Base-by-base conservation (phyloP, 2,797 vertebrate genomes). In the Peromyscus aztecus region DNA sequence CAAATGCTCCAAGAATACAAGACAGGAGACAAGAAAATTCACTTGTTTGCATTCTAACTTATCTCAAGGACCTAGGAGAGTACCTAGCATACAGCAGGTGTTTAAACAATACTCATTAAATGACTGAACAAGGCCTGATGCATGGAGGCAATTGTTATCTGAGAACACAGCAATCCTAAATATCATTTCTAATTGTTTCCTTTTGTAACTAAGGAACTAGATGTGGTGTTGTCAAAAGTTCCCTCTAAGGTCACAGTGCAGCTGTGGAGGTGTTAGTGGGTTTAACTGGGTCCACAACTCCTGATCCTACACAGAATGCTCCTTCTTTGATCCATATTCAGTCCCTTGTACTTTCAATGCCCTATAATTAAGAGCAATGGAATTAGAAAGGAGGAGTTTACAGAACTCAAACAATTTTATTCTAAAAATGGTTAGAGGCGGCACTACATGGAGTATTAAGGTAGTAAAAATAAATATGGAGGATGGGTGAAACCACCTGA, bases 391-490 rank as follows among this genome's bases (percentile, higher is more conserved):
- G 11, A 93, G 43, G 40, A 73, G 43, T 89, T 96, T 93, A 94
- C 7, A 91, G 40, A 80, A 75, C 75, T 80, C 82, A 67, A 93
- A 86, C 37, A 89, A 78, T 84, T 94, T 91, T 21, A 83, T 75
- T 90, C 88, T 95, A 65, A 94, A 96, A 87, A 95, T 92, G 67
- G 67, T 89, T 67, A 91, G 86, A 90, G 92, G 81, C 89, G 94
- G 96, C 78, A 93, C 61, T 94, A 94, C 95, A 96, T 1, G 31
- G 71, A 97, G 92, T 61, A 94, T 84, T n/a, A 67, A 90, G 93
- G 95, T 94, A 97, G 97, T 95, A 97, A 96, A 98, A 96, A 52
- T 71, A 90, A 96, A 94, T 37, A 94, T 40, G 78, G 37, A 80
- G 37, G 46, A 55, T 88, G 94, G 89, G 8, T 92, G 52, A 92